These are phyloP conservation scores for Theretra japonica DNA, from an alignment of 2,888 invertebrate genomes.

Conservation along the genomic window DNA sequence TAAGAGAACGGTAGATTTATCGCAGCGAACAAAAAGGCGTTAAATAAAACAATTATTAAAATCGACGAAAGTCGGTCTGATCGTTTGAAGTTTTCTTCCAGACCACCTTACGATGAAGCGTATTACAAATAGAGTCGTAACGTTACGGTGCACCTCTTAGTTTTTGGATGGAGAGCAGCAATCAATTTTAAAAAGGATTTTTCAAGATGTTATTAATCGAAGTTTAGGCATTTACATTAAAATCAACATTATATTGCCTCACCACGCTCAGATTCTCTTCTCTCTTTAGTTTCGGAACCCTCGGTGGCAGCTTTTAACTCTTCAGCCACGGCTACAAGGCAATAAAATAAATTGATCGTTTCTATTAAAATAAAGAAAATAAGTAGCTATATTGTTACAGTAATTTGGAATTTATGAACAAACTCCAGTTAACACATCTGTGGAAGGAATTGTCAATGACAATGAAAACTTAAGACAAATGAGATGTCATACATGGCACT, in stretches of 20 bases:
- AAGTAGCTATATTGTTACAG: background rate
- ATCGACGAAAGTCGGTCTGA: too few species aligned
- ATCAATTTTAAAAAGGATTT: background rate
- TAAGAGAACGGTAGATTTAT: too few species aligned
- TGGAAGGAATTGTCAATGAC: background rate
- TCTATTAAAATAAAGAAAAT: conserved; percentile 30
- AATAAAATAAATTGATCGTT: background rate
- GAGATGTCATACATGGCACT: conserved; percentile 60
- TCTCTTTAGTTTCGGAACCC: conserved; percentile 47
- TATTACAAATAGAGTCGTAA: too few species aligned
- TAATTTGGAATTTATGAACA: background rate
- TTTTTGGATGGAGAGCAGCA: background rate
- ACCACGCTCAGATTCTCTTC: conserved; percentile 55
- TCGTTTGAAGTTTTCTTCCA: too few species aligned
- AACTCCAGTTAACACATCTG: background rate
- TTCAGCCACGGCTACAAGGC: conserved; percentile 57
- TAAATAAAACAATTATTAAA: too few species aligned
- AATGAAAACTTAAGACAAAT: conserved; percentile 14
- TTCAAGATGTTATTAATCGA: background rate
- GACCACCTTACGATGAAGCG: too few species aligned
- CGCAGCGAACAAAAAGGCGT: too few species aligned
- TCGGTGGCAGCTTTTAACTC: conserved; percentile 55
- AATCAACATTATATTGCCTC: conserved; percentile 35
- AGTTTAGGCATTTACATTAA: background rate
- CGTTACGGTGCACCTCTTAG: background rate